phyloP scores from a whole-genome alignment of 2,888 invertebrate genomes.

The Rotaria magnacalcarata region DNA sequence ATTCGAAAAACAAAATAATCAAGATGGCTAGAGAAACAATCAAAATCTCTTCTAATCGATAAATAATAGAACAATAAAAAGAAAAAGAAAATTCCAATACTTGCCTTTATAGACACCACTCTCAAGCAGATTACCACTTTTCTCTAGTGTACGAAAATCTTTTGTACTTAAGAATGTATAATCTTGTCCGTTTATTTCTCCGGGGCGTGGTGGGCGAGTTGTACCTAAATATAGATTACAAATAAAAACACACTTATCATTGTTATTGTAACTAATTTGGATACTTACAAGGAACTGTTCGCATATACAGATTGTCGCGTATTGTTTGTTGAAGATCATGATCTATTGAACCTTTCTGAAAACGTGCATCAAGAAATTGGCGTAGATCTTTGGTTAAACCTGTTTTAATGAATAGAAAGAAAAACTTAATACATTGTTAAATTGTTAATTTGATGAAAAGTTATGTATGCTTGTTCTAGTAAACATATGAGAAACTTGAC shows the following conservation, averaged over 20 bases:
- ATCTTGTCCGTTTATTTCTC: conserved; percentile 66
- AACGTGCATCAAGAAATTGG: conserved; percentile 63
- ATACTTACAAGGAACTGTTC: conserved; percentile 63
- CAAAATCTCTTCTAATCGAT: not conserved
- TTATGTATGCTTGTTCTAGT: not conserved
- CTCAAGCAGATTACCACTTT: conserved; percentile 65
- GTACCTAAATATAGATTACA: conserved; percentile 54
- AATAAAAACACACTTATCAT: not conserved
- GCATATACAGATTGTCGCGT: conserved; percentile 66
- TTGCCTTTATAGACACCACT: conserved; percentile 65
- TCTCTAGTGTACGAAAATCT: conserved; percentile 64
- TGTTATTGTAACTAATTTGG: not conserved
- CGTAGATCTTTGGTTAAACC: conserved; percentile 59
- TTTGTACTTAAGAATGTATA: conserved; percentile 65
- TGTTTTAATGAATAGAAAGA: not conserved
- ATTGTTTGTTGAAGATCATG: conserved; percentile 68
- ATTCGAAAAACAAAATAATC: not conserved
- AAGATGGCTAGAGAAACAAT: not conserved
- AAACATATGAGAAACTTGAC: not conserved
- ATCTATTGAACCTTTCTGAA: conserved; percentile 65
- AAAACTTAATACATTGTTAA: not conserved
- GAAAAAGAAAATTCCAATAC: not conserved
- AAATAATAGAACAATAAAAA: not conserved
- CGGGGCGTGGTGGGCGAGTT: conserved; percentile 63
- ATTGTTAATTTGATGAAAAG: not conserved